Evolutionary conservation across 2,888 invertebrate species (phyloP).

Genomic region (Scaptodrosophila latifasciaeformis): DNA sequence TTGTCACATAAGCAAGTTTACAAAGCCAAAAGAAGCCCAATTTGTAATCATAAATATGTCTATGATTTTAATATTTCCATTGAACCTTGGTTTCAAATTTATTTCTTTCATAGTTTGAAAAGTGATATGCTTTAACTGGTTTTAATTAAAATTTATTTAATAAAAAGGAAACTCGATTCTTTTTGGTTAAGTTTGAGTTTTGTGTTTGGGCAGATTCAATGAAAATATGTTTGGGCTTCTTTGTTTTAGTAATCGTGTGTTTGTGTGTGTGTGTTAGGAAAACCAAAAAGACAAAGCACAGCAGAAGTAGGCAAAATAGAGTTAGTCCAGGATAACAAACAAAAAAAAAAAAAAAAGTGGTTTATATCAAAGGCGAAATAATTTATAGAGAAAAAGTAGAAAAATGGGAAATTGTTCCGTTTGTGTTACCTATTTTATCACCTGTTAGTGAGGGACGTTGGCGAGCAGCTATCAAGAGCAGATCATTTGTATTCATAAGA

Average conservation of each 20-base stretch:
- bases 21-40: constrained; percentile 37
- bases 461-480: constrained; percentile 75
- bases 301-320: background rate
- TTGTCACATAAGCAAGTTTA: too few relatives aligned
- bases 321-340: constrained; percentile 9
- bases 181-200: background rate
- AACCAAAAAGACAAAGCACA: background rate
- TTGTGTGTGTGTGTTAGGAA: constrained; percentile 1
- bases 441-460: constrained; percentile 75
- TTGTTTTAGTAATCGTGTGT: too few relatives aligned
- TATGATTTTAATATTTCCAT: too few relatives aligned
- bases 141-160: too few relatives aligned
- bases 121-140: background rate
- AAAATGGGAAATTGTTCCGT: constrained; percentile 57
- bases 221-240: too few relatives aligned
- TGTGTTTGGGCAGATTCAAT: too few relatives aligned
- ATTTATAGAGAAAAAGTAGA: constrained; percentile 24
- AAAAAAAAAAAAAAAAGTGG: constrained; percentile 7
- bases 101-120: background rate
- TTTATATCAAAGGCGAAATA: too few relatives aligned
- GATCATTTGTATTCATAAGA: constrained; percentile 77
- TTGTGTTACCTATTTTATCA: constrained; percentile 76
- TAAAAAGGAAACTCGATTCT: too few relatives aligned
- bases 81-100: too few relatives aligned
- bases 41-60: too few relatives aligned